phyloP scores from a whole-genome alignment of 2,797 vertebrate species.

The Malurus leucopterus region DNA sequence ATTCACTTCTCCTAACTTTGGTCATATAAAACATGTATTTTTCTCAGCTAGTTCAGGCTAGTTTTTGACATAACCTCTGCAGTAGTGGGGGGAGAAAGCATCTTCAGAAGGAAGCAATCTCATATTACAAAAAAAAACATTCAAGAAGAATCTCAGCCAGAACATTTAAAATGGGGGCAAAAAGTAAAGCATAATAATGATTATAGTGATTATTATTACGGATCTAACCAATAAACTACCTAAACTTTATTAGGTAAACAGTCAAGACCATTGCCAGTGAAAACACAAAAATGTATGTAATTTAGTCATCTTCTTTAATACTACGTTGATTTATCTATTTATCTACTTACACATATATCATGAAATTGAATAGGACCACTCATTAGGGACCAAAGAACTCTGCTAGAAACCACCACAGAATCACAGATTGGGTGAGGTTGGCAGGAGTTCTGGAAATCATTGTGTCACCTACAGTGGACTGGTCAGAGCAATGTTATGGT shows the following conservation, averaged over 20 bases:
- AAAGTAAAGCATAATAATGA: neutral
- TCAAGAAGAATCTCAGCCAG: neutral
- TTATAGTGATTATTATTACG: neutral
- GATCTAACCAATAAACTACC: neutral
- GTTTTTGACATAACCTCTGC: neutral
- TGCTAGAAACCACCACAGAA: neutral
- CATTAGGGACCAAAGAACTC: neutral
- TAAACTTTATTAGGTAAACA: neutral
- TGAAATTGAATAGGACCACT: neutral
- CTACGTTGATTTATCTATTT: neutral
- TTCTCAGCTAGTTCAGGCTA: neutral
- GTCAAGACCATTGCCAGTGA: neutral
- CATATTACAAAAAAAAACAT: neutral
- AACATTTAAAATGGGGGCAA: neutral
- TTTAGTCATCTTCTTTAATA: neutral
- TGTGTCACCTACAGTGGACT: neutral
- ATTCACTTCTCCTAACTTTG: neutral
- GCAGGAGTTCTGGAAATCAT: neutral
- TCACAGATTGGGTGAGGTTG: neutral
- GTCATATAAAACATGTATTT: neutral
- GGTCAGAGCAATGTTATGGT: neutral
- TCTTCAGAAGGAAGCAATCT: neutral
- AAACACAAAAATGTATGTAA: neutral
- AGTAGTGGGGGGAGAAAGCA: neutral
- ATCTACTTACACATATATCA: rapidly evolving